A percentile compares a stretch with the other conserved stretches of the same genome.
phyloP scores from a whole-genome alignment of 30 jellyfish, hydroid and myxozoan genomes.

The Calvadosia cruxmelitensis region DNA sequence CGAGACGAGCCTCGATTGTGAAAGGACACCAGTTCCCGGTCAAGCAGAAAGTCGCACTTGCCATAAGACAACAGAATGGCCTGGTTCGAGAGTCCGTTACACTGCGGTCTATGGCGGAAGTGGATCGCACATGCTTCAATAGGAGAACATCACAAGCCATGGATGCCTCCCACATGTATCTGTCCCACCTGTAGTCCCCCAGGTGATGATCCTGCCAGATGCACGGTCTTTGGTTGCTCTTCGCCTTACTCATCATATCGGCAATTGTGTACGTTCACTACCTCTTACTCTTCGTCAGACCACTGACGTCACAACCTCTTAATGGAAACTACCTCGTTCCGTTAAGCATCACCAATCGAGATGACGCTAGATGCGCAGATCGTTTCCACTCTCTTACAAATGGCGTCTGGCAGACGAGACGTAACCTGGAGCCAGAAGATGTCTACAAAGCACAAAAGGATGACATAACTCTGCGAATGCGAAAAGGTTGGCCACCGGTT shows the following conservation, averaged over 20 bases:
- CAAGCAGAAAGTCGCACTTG: slow-evolving; percentile 1
- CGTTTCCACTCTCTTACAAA: slow-evolving; percentile 23
- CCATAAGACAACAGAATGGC: neutral
- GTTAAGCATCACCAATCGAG: neutral
- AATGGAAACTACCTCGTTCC: neutral
- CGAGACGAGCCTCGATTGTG: slow-evolving; percentile 1
- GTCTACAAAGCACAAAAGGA: slow-evolving; percentile 15
- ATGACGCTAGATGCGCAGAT: slow-evolving; percentile 20
- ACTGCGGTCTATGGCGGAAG: no score
- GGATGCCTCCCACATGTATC: no score
- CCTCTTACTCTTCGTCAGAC: neutral
- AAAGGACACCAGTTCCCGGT: neutral
- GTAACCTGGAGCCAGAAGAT: slow-evolving; percentile 25
- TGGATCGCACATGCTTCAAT: no score
- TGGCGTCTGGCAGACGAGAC: slow-evolving; percentile 65
- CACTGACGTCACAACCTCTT: slow-evolving; percentile 1
- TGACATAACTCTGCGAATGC: slow-evolving; percentile 59
- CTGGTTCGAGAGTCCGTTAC: no score
- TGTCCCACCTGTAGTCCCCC: no score
- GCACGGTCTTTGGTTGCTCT: neutral
- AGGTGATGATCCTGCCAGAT: no score
- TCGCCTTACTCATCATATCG: neutral
- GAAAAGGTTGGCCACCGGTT: slow-evolving; percentile 85
- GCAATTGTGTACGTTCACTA: neutral
- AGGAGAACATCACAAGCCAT: no score